Evolutionary conservation across 1,140 invertebrate genomes (phyloP), one percentile per base, ranked within the genome.

Genomic region (Tachypleus tridentatus): DNA sequence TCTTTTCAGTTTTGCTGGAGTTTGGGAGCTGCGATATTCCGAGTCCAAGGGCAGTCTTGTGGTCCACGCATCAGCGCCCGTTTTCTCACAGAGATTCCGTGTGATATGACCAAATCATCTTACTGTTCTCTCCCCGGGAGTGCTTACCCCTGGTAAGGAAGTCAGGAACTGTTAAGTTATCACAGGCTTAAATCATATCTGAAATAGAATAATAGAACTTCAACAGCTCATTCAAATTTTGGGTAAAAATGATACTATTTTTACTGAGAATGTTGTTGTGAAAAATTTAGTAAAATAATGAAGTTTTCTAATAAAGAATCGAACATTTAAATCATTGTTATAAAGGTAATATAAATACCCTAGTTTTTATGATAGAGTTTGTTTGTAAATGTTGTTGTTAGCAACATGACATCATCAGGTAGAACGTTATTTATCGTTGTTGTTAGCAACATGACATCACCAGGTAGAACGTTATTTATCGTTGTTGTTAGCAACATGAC

Each of bases 81-180:
- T 8, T 51, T 73, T 1, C 61, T 72, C n/a, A 66, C 68, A 11
- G 71, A 72, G 48, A 70, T 73, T 56, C 74, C 74, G 5, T 75
- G 74, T 60, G 73, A 75, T 57, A 71, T 75, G 68, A 66, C 56
- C 48, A 72, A 70, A 62, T 66, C 66, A 29, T 65, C 78, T 65
- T 93, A 85, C 80, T 93, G 91, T 75, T 86, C 85, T 49, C 80
- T 86, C 6, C 87, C 91, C 3, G 91, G 91, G 9, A 82, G 78
- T 58, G 80, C 82, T 57, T 93, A 93, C 78, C 91, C 91, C 3
- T 93, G 90, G 90, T 83, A 75, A 73, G 69, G 66, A 56, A 52
- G 50, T 58, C 51, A 29, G 54, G 64, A 57, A 61, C 29, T 64
- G 66, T 59, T 60, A 29, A 29, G 29, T 29, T 29, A 29, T 29